Evolutionary conservation across 2,888 invertebrate species (phyloP).

Genomic region (Hipparchia sbordonii): DNA sequence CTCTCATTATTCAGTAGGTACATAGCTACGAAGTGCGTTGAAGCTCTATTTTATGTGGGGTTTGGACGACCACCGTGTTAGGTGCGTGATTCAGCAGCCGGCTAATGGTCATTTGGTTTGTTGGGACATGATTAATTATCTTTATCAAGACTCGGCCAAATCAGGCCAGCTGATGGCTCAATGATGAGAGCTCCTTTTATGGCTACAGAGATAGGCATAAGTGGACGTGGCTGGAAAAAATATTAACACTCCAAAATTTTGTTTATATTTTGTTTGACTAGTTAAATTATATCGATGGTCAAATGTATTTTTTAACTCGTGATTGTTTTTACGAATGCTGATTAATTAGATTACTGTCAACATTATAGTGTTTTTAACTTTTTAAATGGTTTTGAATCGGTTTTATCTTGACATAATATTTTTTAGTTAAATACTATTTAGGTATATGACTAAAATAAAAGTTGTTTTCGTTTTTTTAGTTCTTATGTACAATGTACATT

Average conservation of each 20-base stretch:
- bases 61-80: slow-evolving; percentile 60
- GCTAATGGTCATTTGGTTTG: slow-evolving; percentile 74
- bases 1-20: slow-evolving; percentile 9
- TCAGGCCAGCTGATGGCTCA: slow-evolving; percentile 64
- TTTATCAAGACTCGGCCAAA: slow-evolving; percentile 67
- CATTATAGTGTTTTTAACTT: too few relatives aligned
- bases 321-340: too few relatives aligned
- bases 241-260: not conserved
- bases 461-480: too few relatives aligned
- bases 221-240: slow-evolving; percentile 19
- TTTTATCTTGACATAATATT: too few relatives aligned
- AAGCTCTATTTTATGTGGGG: slow-evolving; percentile 25
- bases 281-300: too few relatives aligned
- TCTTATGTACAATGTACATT: too few relatives aligned
- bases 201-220: slow-evolving; percentile 32
- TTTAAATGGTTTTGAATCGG: too few relatives aligned
- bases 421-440: too few relatives aligned
- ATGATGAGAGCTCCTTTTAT: slow-evolving; percentile 65
- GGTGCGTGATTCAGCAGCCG: slow-evolving; percentile 68
- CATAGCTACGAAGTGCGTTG: slow-evolving; percentile 25
- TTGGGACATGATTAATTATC: slow-evolving; percentile 73
- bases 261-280: not conserved
- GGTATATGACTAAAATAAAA: too few relatives aligned
- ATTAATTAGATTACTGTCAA: too few relatives aligned
- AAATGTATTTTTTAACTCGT: too few relatives aligned